Conservation (phyloP, 2,888 invertebrate species). For the Phorcus lineatus region DNA sequence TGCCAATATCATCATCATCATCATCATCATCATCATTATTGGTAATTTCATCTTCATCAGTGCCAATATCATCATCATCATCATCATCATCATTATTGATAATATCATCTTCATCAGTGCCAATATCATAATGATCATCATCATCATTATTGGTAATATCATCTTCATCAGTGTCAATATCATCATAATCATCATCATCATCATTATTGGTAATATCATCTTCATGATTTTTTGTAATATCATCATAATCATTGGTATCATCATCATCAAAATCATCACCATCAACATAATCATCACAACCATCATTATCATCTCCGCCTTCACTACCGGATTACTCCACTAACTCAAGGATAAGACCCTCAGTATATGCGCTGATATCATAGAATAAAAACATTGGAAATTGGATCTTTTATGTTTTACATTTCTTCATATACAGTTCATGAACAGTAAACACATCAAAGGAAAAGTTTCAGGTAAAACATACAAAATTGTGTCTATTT, state of each 20-base stretch:
- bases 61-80: neutral
- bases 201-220: too few species aligned
- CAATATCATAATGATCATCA: neutral
- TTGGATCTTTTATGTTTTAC: too few species aligned
- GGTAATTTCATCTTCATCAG: neutral
- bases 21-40: neutral
- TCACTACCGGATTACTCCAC: too few species aligned
- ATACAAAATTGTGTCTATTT: too few species aligned
- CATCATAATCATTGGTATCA: neutral
- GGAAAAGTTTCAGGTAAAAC: too few species aligned
- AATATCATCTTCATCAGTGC: too few species aligned
- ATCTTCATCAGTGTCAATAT: neutral
- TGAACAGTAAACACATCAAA: too few species aligned
- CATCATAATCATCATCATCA: neutral
- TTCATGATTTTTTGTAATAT: neutral
- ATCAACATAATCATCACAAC: neutral
- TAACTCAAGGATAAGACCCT: neutral
- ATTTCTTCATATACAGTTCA: too few species aligned
- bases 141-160: neutral
- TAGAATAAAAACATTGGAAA: too few species aligned
- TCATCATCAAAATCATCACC: neutral
- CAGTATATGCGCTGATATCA: too few species aligned
- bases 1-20: neutral
- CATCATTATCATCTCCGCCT: neutral
- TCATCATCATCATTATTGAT: neutral